phyloP scores from a whole-genome alignment of 2,113 vertebrate species.

The Hepsetus odoe region DNA sequence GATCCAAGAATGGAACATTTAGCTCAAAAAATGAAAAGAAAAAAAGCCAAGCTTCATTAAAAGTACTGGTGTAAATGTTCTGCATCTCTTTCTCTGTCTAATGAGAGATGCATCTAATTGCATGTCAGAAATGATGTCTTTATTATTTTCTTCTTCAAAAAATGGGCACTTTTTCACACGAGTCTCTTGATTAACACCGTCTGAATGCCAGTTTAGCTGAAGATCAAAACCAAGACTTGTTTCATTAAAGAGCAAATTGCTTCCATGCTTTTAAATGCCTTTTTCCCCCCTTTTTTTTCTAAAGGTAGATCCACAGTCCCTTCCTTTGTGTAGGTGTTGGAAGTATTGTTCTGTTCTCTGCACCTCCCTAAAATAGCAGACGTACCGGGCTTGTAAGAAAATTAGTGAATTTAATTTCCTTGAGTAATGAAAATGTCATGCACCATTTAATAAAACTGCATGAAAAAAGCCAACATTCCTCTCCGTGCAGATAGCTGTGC shows the following conservation, averaged over 20 bases:
- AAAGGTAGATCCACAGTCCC: constrained; percentile 65
- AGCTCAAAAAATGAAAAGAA: background rate
- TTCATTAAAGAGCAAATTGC: constrained; percentile 71
- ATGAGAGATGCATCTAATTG: too few relatives aligned
- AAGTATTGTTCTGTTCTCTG: constrained; percentile 75
- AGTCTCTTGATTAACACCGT: constrained; percentile 32
- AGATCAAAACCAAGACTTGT: constrained; percentile 57
- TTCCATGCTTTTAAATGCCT: constrained; percentile 64
- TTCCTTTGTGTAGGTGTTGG: constrained; percentile 76
- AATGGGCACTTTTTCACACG: constrained; percentile 25
- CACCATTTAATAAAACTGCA: constrained; percentile 85
- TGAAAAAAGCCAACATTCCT: constrained; percentile 77
- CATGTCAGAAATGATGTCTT: background rate
- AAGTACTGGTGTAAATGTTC: background rate
- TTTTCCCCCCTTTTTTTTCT: constrained; percentile 48
- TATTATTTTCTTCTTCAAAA: background rate
- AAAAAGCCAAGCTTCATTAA: background rate
- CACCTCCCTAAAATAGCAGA: constrained; percentile 80
- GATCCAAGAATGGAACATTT: background rate
- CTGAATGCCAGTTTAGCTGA: constrained; percentile 56
- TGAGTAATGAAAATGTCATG: constrained; percentile 88
- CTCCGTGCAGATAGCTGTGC: constrained; percentile 70
- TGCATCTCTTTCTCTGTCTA: too few relatives aligned
- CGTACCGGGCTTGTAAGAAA: constrained; percentile 81
- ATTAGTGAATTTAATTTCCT: constrained; percentile 86